Conservation (phyloP, 2,113 vertebrate species). For the Sander lucioperca region DNA sequence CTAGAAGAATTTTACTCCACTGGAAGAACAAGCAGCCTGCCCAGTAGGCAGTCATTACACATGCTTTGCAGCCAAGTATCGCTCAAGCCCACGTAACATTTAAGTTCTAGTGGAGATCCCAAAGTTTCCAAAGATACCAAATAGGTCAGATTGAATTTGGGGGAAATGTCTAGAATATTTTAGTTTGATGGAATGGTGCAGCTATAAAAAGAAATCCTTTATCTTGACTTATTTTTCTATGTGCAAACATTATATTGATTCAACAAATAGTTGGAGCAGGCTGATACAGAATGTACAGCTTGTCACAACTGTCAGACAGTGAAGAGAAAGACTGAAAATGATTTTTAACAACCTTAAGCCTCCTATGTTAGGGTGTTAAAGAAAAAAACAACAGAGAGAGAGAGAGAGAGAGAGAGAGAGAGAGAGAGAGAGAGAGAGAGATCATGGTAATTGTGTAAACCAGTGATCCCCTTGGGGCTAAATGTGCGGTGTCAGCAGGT, state of each 20-base stretch:
- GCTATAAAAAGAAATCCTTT: background rate
- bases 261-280: background rate
- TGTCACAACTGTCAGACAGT: background rate
- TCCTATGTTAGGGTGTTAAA: background rate
- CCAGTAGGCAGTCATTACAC: background rate
- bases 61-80: background rate
- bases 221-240: background rate
- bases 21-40: background rate
- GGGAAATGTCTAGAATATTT: background rate
- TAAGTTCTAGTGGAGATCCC: background rate
- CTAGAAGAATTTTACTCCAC: background rate
- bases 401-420: too few relatives aligned
- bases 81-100: slow-evolving; percentile 9
- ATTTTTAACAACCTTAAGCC: slow-evolving; percentile 1
- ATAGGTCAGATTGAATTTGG: slow-evolving; percentile 1
- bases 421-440: too few relatives aligned
- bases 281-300: slow-evolving; percentile 1
- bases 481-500: slow-evolving; percentile 72
- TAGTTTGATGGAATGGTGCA: background rate
- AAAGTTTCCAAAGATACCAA: slow-evolving; percentile 14
- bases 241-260: background rate
- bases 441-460: slow-evolving; percentile 60
- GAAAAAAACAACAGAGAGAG: background rate
- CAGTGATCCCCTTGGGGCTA: slow-evolving; percentile 59
- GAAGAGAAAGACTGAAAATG: background rate